These are phyloP conservation scores for Lycocorax pyrrhopterus DNA, from an alignment of 2,113 vertebrate species.

Conservation along the genomic window DNA sequence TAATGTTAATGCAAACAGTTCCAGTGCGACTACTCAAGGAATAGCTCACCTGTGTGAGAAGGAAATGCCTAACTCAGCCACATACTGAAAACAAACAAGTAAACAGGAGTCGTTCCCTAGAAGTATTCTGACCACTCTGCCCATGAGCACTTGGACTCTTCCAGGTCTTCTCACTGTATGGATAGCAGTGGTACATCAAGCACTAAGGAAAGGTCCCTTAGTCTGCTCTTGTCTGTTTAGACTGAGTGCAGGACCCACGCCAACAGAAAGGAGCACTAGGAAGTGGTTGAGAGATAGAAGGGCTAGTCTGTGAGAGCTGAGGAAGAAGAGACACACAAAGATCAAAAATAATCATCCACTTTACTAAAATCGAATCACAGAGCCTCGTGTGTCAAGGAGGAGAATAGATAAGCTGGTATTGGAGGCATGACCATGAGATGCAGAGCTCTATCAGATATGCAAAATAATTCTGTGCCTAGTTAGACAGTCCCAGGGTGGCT, in stretches of 20 bases:
- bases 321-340: background rate
- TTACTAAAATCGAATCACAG: background rate
- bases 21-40: background rate
- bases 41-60: background rate
- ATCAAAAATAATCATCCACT: background rate
- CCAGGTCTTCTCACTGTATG: background rate
- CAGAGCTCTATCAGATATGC: background rate
- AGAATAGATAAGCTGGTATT: background rate
- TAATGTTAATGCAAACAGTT: background rate
- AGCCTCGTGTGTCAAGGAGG: background rate
- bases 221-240: background rate
- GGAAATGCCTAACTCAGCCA: background rate
- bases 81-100: background rate
- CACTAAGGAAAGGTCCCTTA: background rate
- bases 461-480: background rate
- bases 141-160: background rate
- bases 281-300: background rate
- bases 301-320: background rate
- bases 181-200: background rate
- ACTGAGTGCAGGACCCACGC: fast-evolving
- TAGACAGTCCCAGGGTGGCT: background rate
- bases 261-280: background rate
- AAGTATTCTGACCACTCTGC: background rate
- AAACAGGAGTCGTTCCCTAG: background rate
- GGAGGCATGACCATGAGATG: background rate